These are phyloP conservation scores for Phrynosoma platyrhinos DNA, from an alignment of 2,113 vertebrate species.

Conservation along the genomic window DNA sequence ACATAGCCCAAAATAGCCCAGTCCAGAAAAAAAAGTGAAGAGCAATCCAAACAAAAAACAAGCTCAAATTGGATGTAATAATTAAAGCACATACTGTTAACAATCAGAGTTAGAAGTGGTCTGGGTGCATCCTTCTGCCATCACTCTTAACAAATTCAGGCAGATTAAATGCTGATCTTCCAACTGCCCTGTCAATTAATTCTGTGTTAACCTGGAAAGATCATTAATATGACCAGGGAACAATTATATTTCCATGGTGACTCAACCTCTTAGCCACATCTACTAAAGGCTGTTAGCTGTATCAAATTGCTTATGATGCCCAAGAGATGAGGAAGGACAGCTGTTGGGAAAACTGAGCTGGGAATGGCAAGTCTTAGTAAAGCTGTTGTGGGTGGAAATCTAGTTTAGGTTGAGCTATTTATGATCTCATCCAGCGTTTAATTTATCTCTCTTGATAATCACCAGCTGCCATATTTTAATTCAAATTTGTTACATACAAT, in stretches of 20 bases:
- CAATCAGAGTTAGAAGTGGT: rapidly evolving
- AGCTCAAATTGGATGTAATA: constrained; percentile 41
- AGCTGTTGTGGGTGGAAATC: constrained; percentile 53
- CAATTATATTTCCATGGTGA: constrained; percentile 61
- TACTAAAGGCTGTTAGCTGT: constrained; percentile 66
- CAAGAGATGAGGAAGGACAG: constrained; percentile 43
- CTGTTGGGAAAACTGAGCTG: constrained; percentile 39
- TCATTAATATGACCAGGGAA: constrained; percentile 61
- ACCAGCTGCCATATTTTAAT: background rate
- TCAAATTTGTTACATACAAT: background rate
- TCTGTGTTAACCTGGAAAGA: constrained; percentile 63
- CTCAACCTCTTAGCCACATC: constrained; percentile 43
- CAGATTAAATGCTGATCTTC: constrained; percentile 60
- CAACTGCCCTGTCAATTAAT: constrained; percentile 58
- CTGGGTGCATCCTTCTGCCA: constrained; percentile 46
- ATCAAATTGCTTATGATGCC: constrained; percentile 47
- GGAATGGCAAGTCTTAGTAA: constrained; percentile 43
- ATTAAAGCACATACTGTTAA: constrained; percentile 41
- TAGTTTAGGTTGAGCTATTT: background rate
- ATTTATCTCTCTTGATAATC: background rate
- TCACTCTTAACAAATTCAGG: constrained; percentile 51
- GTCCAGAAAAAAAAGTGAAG: constrained; percentile 29
- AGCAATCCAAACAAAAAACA: background rate
- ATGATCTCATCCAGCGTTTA: background rate
- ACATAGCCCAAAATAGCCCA: background rate